phyloP scores from a whole-genome alignment of 2,797 vertebrate genomes.

The Carduelis carduelis region DNA sequence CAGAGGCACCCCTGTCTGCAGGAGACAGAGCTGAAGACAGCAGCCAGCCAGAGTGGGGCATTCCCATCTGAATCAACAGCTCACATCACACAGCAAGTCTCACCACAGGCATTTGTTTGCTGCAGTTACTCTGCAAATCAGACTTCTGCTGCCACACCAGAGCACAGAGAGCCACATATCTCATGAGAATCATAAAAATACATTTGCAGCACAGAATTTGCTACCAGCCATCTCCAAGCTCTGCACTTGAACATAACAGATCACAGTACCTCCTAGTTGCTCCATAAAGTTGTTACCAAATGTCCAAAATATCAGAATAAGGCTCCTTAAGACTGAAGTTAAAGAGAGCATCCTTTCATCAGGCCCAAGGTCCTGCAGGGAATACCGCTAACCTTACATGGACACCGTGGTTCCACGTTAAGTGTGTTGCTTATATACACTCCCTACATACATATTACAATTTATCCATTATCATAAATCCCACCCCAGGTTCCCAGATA shows the following conservation, averaged over 20 bases:
- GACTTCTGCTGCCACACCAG: neutral
- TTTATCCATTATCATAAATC: neutral
- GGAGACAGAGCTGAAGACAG: neutral
- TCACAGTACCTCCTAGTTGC: neutral
- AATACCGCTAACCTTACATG: neutral
- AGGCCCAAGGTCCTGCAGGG: neutral
- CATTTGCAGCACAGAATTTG: neutral
- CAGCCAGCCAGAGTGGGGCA: neutral
- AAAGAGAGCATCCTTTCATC: neutral
- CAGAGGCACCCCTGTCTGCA: neutral
- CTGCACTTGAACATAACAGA: neutral
- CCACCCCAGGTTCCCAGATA: neutral
- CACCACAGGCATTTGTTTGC: neutral
- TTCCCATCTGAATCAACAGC: neutral
- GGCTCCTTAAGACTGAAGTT: neutral
- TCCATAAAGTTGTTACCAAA: neutral
- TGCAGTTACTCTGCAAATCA: neutral
- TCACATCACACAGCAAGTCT: neutral
- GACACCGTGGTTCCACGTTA: rapidly evolving
- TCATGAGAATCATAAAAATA: neutral
- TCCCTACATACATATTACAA: neutral
- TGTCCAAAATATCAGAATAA: neutral
- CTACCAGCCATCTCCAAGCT: neutral
- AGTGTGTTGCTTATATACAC: neutral
- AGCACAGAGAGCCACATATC: rapidly evolving